These are phyloP conservation scores for Brenthis hecate DNA, from an alignment of 2,888 invertebrate genomes.

Conservation along the genomic window DNA sequence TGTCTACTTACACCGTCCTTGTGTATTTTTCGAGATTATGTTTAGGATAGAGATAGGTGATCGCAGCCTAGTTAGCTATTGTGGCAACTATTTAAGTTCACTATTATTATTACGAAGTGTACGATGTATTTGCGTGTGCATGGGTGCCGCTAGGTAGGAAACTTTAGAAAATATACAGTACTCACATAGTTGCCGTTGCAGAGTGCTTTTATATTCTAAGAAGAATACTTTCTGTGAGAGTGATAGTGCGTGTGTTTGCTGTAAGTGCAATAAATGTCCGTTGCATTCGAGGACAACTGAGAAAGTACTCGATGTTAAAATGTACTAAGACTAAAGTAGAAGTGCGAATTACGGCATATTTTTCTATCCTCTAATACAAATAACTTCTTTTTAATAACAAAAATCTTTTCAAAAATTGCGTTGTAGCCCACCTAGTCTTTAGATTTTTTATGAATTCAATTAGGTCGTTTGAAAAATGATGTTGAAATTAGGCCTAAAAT, in stretches of 20 bases:
- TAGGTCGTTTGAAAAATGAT: conserved; percentile 60
- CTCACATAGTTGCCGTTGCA: conserved; percentile 33
- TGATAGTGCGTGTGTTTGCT: conserved; percentile 36
- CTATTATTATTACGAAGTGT: conserved; percentile 49
- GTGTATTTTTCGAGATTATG: conserved; percentile 81
- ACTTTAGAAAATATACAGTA: conserved; percentile 48
- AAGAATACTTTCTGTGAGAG: conserved; percentile 30
- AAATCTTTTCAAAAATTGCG: conserved; percentile 43
- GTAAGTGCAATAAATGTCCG: conserved; percentile 42
- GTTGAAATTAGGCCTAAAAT: conserved; percentile 67
- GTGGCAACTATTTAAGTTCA: conserved; percentile 64
- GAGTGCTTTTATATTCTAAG: conserved; percentile 32
- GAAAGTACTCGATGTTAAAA: conserved; percentile 27
- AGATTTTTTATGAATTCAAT: conserved; percentile 66
- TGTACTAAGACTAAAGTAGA: conserved; percentile 21
- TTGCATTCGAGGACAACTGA: conserved; percentile 31
- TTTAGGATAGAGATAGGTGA: conserved; percentile 71
- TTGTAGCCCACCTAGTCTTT: conserved; percentile 80
- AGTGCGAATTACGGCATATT: conserved; percentile 30
- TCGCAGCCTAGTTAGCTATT: conserved; percentile 66
- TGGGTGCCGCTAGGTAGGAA: conserved; percentile 61
- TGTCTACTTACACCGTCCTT: conserved; percentile 81
- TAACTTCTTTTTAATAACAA: conserved; percentile 28
- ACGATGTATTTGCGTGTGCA: conserved; percentile 56
- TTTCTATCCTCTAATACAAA: conserved; percentile 22